Conservation (phyloP, 2,888 invertebrate genomes). For the Phengaris alcon region DNA sequence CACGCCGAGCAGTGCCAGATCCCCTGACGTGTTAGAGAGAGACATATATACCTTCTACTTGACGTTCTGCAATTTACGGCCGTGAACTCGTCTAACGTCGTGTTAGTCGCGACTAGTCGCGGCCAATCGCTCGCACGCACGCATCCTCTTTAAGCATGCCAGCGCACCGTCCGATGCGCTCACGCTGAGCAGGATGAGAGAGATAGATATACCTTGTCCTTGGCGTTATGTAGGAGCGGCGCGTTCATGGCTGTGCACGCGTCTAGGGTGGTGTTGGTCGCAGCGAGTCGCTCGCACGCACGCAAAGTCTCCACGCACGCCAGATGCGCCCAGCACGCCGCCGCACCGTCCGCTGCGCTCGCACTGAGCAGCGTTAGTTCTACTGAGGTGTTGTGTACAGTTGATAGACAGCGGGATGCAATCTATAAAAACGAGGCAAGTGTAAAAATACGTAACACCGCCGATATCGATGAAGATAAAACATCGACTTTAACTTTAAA, state of each 20-base stretch:
- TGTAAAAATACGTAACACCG: not conserved
- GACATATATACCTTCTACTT: slow-evolving; percentile 85
- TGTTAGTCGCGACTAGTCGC: slow-evolving; percentile 79
- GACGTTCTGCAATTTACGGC: slow-evolving; percentile 90
- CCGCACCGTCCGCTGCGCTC: slow-evolving; percentile 87
- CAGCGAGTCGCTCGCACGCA: slow-evolving; percentile 84
- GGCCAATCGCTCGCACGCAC: slow-evolving; percentile 84
- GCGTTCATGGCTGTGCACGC: slow-evolving; percentile 81
- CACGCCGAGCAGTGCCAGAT: too few relatives aligned
- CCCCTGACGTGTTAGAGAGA: too few relatives aligned
- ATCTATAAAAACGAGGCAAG: slow-evolving; percentile 73
- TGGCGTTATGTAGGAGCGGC: slow-evolving; percentile 92
- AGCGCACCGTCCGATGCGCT: slow-evolving; percentile 55
- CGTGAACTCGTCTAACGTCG: slow-evolving; percentile 82
- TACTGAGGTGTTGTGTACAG: slow-evolving; percentile 92
- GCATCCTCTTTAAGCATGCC: slow-evolving; percentile 83
- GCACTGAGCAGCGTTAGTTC: slow-evolving; percentile 91
- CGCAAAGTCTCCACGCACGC: slow-evolving; percentile 93
- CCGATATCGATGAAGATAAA: too few relatives aligned
- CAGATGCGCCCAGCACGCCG: slow-evolving; percentile 95
- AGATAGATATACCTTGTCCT: slow-evolving; percentile 83
- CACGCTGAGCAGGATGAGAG: slow-evolving; percentile 82
- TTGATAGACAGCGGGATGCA: slow-evolving; percentile 92
- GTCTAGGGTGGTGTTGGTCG: slow-evolving; percentile 87
- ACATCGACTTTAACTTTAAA: too few relatives aligned